Percentiles rank a stretch among this genome's conserved stretches.
These are phyloP conservation scores for Anoura caudifer DNA, from an alignment of 2,113 vertebrate species.

Conservation along the genomic window DNA sequence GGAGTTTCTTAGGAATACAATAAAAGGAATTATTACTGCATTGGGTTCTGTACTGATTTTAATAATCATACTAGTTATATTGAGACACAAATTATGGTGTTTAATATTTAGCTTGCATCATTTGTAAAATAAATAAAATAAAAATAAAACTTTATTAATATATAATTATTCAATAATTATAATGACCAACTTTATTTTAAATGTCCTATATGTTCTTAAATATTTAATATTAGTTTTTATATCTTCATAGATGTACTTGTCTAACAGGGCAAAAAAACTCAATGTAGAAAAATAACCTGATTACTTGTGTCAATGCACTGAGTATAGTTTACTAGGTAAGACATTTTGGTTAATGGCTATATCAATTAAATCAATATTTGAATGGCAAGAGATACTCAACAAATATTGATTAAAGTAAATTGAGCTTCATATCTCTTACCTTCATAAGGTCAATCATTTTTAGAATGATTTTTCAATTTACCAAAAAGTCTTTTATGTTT, in stretches of 20 bases:
- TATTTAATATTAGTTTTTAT: background rate
- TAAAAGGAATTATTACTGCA: background rate
- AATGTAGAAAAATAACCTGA: background rate
- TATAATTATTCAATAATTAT: too few species aligned
- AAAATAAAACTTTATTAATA: too few species aligned
- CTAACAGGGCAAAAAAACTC: background rate
- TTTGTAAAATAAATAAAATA: too few species aligned
- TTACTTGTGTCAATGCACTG: background rate
- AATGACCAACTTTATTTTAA: too few species aligned
- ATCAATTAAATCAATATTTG: background rate
- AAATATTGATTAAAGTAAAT: background rate
- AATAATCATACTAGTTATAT: too few species aligned
- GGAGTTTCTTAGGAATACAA: background rate
- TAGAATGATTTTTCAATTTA: background rate
- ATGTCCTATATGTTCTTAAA: too few species aligned
- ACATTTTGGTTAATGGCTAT: background rate
- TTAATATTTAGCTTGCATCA: too few species aligned
- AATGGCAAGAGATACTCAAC: background rate
- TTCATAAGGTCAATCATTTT: background rate
- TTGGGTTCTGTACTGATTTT: too few species aligned
- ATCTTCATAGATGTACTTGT: background rate
- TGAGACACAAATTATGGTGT: too few species aligned
- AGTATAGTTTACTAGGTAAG: background rate
- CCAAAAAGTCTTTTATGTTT: too few species aligned
- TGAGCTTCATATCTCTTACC: background rate